A percentile compares a stretch with the other conserved stretches of the same genome.
phyloP scores from a whole-genome alignment of 92 coral and sea anemone genomes.

The Blastomussa wellsi region DNA sequence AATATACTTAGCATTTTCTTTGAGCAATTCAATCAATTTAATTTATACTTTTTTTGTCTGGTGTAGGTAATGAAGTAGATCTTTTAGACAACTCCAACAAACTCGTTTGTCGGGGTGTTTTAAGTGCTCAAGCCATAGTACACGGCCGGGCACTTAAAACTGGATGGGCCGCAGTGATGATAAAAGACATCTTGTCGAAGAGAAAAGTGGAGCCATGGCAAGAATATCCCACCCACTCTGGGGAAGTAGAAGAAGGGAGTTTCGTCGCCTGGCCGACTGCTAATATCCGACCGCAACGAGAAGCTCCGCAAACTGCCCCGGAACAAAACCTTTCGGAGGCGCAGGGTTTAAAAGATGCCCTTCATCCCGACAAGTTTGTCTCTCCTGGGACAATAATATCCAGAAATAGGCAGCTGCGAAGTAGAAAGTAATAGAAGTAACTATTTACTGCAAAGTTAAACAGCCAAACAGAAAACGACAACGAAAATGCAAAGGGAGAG shows the following conservation, averaged over 20 bases:
- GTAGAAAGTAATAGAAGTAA: not conserved
- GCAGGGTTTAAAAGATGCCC: slow-evolving; percentile 7
- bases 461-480: too few species aligned
- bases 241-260: slow-evolving; percentile 42
- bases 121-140: not conserved
- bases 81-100: not conserved
- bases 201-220: slow-evolving; percentile 34
- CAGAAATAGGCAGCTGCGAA: slow-evolving; percentile 2
- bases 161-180: slow-evolving; percentile 47
- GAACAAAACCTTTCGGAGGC: not conserved
- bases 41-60: not conserved
- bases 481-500: not conserved
- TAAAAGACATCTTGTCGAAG: not conserved
- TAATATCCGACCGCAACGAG: not conserved
- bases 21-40: not conserved
- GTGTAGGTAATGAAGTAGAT: slow-evolving; percentile 5
- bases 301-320: not conserved
- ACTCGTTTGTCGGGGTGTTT: not conserved
- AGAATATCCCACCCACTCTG: slow-evolving; percentile 53
- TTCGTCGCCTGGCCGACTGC: slow-evolving; percentile 48
- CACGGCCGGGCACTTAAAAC: slow-evolving; percentile 37
- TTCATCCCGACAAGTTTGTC: not conserved
- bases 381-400: slow-evolving; percentile 13
- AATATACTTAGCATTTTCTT: not conserved
- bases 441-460: too few species aligned